Base-by-base conservation (phyloP, 30 jellyfish, hydroid and myxozoan species). In the Rhopilema esculentum region DNA sequence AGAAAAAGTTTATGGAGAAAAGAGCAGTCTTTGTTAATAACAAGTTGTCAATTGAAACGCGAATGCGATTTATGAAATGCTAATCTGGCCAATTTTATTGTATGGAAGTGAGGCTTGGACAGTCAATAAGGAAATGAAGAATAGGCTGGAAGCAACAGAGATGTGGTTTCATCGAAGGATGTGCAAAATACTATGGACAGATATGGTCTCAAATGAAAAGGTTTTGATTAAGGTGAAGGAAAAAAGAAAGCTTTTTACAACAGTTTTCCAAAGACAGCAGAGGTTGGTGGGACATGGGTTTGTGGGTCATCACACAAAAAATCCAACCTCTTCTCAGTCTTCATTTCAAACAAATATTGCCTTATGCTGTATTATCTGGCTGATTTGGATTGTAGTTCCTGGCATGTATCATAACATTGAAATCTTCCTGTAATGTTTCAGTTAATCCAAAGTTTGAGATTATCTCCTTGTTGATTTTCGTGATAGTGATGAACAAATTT, bases 31-130 rank as follows among this genome's bases (percentile, higher is more conserved):
- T 17, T 4, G 27, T 31, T 8, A 26, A 31, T 22, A 8, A 12
- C 19, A 70, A 70, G 4, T n/a, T 70, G 20, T 31, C 81, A 8
- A 27, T 70, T 19, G 52, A 16, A 70, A 70, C 81, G 6, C 23
- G 68, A 22, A 70, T n/a, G 69, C 52, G 81, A 16, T 26, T 70
- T 70, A 27, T 70, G 81, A 16, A 22, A 70, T 70, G 81, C 29
- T 22, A 22, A 31, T 70, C n/a, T 70, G 81, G 81, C 27, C 81
- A 9, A 70, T 19, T 70, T 8, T 8, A 12, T 7, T 70, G n/a
- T 17, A 70, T 70, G 81, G 81, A 70, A 31, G 62, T 70, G 81
- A 70, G 62, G 6, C 81, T n/a, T 70, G 81, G 81, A 70, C 81
- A 8, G 27, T 22, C 4, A 26, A 27, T 22, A 70, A n/a, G 26